Evolutionary conservation across 2,113 vertebrate species (phyloP).

Genomic region (Lophius piscatorius): DNA sequence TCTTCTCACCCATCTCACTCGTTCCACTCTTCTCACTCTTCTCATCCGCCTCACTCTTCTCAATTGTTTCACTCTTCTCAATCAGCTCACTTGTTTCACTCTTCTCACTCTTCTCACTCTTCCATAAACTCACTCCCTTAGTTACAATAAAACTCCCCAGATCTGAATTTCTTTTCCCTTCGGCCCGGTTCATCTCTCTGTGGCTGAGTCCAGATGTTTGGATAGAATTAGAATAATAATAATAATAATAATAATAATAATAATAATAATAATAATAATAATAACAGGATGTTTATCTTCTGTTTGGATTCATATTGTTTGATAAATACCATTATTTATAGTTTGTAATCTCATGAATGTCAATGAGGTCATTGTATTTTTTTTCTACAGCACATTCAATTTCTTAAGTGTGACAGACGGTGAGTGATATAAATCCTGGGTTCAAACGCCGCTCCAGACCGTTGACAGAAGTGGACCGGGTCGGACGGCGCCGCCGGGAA

Average conservation of each 20-base stretch:
- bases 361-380: conserved; percentile 13
- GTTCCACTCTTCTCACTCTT: no score
- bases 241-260: no score
- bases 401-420: conserved; percentile 10
- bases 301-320: conserved; percentile 26
- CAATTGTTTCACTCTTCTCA: no score
- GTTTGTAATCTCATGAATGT: conserved; percentile 1
- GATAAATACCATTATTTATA: neutral
- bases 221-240: conserved; percentile 42
- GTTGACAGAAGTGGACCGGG: conserved; percentile 5
- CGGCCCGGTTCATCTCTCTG: conserved; percentile 46
- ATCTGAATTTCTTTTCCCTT: conserved; percentile 44
- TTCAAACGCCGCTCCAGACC: neutral
- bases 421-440: neutral
- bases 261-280: no score
- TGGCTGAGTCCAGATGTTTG: conserved; percentile 34
- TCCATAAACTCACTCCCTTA: conserved; percentile 45
- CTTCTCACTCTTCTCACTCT: conserved; percentile 18
- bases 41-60: no score
- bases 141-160: conserved; percentile 38
- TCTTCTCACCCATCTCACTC: no score
- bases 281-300: no score
- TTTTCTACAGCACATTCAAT: neutral
- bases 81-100: conserved; percentile 50
- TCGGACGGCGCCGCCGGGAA: neutral